Base-by-base conservation (phyloP, 2,113 vertebrate species). In the Corythaeola cristata region DNA sequence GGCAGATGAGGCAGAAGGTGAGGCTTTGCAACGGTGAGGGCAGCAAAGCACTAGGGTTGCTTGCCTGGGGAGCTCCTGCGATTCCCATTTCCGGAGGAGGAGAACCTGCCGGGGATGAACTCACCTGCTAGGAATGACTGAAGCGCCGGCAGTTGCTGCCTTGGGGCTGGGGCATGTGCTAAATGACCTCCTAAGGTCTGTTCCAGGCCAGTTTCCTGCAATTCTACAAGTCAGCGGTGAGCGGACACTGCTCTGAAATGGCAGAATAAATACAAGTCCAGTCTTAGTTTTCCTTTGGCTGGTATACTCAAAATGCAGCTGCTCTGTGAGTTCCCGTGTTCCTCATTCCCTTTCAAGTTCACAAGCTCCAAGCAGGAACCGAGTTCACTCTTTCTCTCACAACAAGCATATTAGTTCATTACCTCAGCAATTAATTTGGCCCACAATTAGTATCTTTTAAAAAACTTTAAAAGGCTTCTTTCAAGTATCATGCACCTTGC, bases 1-100 rank as follows among this genome's bases (percentile, higher is more conserved):
- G 32, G 77, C 9, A 1, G 87, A 75, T 72, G 24, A 91, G 86
- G 62, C 39, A 35, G 84, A 82, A 93, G 74, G 77, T 82, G 85
- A 82, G 44, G 49, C 66, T 93, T 84, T 82, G 53, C 74, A 79
- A 1, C 47, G 81, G 66, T 32, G 74, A 76, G 64, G 39, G 91
- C 77, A 78, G 86, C 1, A 23, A 89, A 95, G 79, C 5, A 0
- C 32, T 84, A n/a, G 86, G 79, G 53, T 87, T 72, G 53, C 22
- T 91, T 94, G 77, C 89, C 85, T 76, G 66, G 77, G 82, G 81
- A 91, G 27, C 39, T 91, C 73, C 64, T 76, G 87, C 2, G 12
- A 37, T 95, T 94, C 94, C 49, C 37, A 49, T 96, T 90, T 94
- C 56, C 63, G 19, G 66, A 91, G 89, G 71, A 79, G 90, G 91